phyloP scores from a whole-genome alignment of 2,797 vertebrate species.

The Eulemur mongoz region DNA sequence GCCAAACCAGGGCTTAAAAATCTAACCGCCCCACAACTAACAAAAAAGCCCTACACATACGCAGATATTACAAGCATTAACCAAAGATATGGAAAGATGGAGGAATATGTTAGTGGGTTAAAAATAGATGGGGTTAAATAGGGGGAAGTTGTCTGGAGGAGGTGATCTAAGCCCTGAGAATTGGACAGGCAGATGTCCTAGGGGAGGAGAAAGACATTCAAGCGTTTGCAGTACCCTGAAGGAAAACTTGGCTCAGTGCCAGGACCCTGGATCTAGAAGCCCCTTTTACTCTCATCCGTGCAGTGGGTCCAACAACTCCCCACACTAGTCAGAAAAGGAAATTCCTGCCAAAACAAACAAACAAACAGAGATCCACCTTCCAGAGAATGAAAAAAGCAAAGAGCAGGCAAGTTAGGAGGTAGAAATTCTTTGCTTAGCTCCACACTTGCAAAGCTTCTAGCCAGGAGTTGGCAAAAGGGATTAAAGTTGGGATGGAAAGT shows the following conservation, averaged over 20 bases:
- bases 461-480: not conserved
- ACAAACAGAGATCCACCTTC: not conserved
- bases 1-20: constrained; percentile 28
- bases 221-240: not conserved
- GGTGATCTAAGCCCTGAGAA: not conserved
- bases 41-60: not conserved
- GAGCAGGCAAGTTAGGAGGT: not conserved
- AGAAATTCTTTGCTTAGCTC: not conserved
- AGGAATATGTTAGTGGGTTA: not conserved
- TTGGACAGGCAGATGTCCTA: not conserved
- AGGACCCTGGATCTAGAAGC: not conserved
- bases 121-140: not conserved
- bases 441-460: not conserved
- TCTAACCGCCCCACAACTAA: not conserved
- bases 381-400: not conserved
- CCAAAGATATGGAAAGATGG: not conserved
- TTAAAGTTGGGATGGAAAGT: not conserved
- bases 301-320: not conserved
- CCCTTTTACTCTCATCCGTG: not conserved
- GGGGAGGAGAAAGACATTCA: not conserved
- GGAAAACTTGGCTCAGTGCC: not conserved
- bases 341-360: not conserved
- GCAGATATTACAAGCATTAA: not conserved
- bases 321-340: not conserved
- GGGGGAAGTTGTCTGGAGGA: not conserved